Percentiles rank a stretch among this genome's conserved stretches.
Evolutionary conservation across 2,888 invertebrate genomes (phyloP).

Genomic region (Xestia ashworthii): DNA sequence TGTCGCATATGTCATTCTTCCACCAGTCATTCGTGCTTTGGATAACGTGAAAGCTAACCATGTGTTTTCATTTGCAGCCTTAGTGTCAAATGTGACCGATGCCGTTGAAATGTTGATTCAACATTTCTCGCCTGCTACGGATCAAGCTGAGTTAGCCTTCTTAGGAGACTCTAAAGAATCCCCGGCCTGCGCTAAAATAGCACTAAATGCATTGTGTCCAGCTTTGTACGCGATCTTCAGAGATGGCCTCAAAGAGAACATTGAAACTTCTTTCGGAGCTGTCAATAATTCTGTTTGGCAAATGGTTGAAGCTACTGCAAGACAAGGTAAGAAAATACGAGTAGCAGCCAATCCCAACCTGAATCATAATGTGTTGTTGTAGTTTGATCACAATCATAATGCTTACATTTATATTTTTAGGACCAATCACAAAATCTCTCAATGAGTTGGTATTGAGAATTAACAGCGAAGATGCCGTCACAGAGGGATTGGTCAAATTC

Average conservation of each 20-base stretch:
- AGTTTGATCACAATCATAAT: not conserved
- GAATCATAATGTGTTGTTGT: not conserved
- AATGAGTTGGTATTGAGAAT: slow-evolving; percentile 96
- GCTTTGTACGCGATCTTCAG: slow-evolving; percentile 95
- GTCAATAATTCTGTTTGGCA: slow-evolving; percentile 97
- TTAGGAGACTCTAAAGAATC: slow-evolving; percentile 91
- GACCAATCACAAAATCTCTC: slow-evolving; percentile 95
- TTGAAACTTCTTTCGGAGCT: slow-evolving; percentile 96
- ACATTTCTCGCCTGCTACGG: slow-evolving; percentile 92
- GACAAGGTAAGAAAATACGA: slow-evolving; percentile 92
- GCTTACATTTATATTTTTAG: slow-evolving; percentile 75
- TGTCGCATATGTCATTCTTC: too few species aligned
- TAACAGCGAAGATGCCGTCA: slow-evolving; percentile 95
- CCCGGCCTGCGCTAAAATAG: slow-evolving; percentile 93
- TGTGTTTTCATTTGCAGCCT: slow-evolving; percentile 85
- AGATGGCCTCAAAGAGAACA: slow-evolving; percentile 95
- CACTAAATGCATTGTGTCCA: slow-evolving; percentile 94
- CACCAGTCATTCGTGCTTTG: not conserved
- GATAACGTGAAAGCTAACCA: not conserved
- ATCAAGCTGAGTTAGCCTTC: slow-evolving; percentile 91
- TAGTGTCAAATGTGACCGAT: slow-evolving; percentile 93
- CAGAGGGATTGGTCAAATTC: slow-evolving; percentile 96
- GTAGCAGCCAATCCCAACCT: not conserved
- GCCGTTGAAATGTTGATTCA: slow-evolving; percentile 94
- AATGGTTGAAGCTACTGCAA: slow-evolving; percentile 96